Conservation (phyloP, 2,888 invertebrate species). For the Pammene fasciana region DNA sequence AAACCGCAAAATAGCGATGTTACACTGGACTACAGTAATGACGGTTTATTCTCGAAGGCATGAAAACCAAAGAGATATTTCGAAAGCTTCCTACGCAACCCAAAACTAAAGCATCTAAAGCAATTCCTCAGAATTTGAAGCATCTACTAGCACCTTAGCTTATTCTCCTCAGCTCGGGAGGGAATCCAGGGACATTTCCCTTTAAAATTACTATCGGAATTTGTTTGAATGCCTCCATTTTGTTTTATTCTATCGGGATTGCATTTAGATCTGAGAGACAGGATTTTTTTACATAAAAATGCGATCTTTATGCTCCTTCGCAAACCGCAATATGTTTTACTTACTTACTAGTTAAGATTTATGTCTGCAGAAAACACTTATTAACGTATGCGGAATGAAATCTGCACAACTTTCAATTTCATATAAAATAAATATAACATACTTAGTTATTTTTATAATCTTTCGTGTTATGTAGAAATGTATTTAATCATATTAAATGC, state of each 20-base stretch:
- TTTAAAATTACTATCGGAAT: conserved; percentile 41
- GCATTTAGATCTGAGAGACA: conserved; percentile 2
- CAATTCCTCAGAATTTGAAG: conserved; percentile 39
- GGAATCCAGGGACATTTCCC: conserved; percentile 35
- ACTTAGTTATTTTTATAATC: too few species aligned
- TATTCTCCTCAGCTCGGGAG: conserved; percentile 27
- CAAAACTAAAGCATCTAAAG: conserved; percentile 37
- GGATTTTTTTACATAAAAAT: not conserved
- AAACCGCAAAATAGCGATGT: too few species aligned
- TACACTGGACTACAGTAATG: too few species aligned
- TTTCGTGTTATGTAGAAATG: too few species aligned
- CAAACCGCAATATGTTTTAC: not conserved
- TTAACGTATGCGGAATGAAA: too few species aligned
- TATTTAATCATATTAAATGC: too few species aligned
- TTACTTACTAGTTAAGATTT: too few species aligned
- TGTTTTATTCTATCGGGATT: conserved; percentile 28
- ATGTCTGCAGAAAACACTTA: too few species aligned
- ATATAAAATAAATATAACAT: too few species aligned
- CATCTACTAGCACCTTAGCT: conserved; percentile 40
- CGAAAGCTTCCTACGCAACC: conserved; percentile 3
- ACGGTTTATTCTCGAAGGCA: not conserved
- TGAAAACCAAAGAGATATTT: not conserved
- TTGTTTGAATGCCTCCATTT: conserved; percentile 22
- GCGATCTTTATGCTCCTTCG: not conserved
- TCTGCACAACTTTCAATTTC: too few species aligned